A percentile compares a stretch with the other conserved stretches of the same genome.
Conservation (phyloP, 2,888 invertebrate species). For the Silvanus unidentatus region DNA sequence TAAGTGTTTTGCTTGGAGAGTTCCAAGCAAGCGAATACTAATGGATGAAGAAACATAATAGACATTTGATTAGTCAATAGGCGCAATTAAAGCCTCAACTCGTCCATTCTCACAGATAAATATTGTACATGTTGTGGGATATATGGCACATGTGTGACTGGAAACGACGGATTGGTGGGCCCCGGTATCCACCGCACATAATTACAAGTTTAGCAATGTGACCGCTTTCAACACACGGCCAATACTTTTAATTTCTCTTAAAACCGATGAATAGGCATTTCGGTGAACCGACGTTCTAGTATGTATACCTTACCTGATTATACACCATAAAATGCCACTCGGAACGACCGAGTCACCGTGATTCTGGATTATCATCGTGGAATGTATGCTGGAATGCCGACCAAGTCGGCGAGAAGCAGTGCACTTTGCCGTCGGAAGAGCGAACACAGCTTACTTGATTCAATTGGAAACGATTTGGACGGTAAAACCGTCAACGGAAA, state of each 20-base stretch:
- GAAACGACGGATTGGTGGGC: no score
- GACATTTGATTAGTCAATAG: constrained; percentile 27
- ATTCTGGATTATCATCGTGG: constrained; percentile 38
- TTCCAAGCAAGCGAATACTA: constrained; percentile 13
- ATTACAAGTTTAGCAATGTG: constrained; percentile 35
- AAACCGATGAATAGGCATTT: constrained; percentile 45
- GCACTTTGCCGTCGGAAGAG: constrained; percentile 5
- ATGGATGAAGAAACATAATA: constrained; percentile 21
- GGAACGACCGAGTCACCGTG: constrained; percentile 34
- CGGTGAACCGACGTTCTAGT: constrained; percentile 20
- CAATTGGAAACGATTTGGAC: constrained; percentile 15
- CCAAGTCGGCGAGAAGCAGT: constrained; percentile 4
- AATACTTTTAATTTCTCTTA: constrained; percentile 43
- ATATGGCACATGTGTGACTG: background rate
- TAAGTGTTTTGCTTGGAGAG: constrained; percentile 14
- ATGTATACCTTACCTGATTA: constrained; percentile 39
- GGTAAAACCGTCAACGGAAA: constrained; percentile 21
- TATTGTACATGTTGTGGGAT: background rate
- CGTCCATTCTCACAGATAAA: background rate
- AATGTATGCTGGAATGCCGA: constrained; percentile 31
- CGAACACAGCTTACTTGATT: no score
- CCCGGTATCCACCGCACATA: constrained; percentile 21
- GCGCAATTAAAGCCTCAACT: constrained; percentile 22
- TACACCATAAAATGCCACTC: constrained; percentile 31
- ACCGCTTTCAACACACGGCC: constrained; percentile 29